Conservation (phyloP, 2,113 vertebrate species). For the Lichenostomus cassidix region DNA sequence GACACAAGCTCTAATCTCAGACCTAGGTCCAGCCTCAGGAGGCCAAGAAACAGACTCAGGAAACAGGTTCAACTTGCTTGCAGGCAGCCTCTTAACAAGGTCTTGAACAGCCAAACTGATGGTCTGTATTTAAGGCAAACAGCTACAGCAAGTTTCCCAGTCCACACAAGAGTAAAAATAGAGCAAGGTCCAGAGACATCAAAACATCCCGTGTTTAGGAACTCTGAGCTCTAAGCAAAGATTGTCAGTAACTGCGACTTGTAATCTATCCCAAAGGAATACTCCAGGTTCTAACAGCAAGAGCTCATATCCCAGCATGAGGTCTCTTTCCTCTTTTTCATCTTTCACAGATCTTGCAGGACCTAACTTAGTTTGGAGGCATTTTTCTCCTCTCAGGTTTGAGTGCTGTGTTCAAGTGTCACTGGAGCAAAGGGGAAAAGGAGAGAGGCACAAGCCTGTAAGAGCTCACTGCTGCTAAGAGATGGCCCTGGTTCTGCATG, state of each 20-base stretch:
- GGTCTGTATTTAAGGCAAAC: not conserved
- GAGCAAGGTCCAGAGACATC: not conserved
- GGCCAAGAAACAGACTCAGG: not conserved
- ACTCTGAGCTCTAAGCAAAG: not conserved
- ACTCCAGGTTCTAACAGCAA: not conserved
- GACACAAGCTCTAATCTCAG: not conserved
- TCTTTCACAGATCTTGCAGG: not conserved
- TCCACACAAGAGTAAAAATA: not conserved
- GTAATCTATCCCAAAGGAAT: not conserved
- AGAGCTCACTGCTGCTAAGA: not conserved
- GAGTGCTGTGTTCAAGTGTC: not conserved
- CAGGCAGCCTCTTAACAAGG: not conserved
- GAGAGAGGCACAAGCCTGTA: not conserved
- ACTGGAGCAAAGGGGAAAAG: not conserved
- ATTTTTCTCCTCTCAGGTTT: not conserved
- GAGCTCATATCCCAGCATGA: not conserved
- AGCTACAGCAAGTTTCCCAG: not conserved
- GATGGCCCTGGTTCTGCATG: not conserved
- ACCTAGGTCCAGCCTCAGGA: not conserved
- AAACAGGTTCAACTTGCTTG: not conserved
- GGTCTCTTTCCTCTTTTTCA: not conserved
- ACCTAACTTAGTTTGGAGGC: not conserved
- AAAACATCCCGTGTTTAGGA: not conserved
- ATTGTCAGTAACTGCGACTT: not conserved
- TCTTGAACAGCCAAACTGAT: not conserved